A percentile compares a stretch with the other conserved stretches of the same genome.
These are phyloP conservation scores for Cosmia pyralina DNA, from an alignment of 2,888 invertebrate genomes.

Conservation along the genomic window DNA sequence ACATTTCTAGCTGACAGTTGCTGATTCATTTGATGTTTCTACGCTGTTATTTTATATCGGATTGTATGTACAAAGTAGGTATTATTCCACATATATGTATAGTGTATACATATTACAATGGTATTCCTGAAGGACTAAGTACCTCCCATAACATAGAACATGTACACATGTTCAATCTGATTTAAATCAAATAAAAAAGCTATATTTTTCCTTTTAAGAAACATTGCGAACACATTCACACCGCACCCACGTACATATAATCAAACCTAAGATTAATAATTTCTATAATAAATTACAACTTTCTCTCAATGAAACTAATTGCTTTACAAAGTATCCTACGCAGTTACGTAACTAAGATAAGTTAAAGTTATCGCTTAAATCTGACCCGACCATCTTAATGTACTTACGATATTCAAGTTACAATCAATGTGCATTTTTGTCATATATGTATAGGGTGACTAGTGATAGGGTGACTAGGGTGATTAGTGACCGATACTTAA, in stretches of 20 bases:
- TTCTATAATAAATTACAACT: slow-evolving; percentile 63
- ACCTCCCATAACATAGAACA: too few relatives aligned
- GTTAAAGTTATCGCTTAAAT: slow-evolving; percentile 49
- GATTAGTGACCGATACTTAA: too few relatives aligned
- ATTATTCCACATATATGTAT: too few relatives aligned
- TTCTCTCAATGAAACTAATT: slow-evolving; percentile 61
- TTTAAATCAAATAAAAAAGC: neutral
- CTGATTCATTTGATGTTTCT: neutral
- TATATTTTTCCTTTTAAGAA: neutral
- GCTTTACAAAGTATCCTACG: slow-evolving; percentile 49
- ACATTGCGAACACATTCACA: slow-evolving; percentile 23
- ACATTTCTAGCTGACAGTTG: neutral
- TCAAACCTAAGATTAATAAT: slow-evolving; percentile 49
- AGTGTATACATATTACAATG: too few relatives aligned
- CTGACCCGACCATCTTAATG: slow-evolving; percentile 34
- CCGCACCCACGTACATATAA: slow-evolving; percentile 37
- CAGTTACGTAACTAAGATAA: slow-evolving; percentile 50
- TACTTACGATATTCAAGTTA: slow-evolving; percentile 17
- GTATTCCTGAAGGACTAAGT: too few relatives aligned
- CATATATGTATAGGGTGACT: too few relatives aligned
- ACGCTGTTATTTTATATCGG: too few relatives aligned
- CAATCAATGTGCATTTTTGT: slow-evolving; percentile 20
- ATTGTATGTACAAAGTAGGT: too few relatives aligned
- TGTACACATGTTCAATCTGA: neutral
- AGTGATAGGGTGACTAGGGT: too few relatives aligned